phyloP scores from a whole-genome alignment of 2,888 invertebrate species.

The Clostera curtula region DNA sequence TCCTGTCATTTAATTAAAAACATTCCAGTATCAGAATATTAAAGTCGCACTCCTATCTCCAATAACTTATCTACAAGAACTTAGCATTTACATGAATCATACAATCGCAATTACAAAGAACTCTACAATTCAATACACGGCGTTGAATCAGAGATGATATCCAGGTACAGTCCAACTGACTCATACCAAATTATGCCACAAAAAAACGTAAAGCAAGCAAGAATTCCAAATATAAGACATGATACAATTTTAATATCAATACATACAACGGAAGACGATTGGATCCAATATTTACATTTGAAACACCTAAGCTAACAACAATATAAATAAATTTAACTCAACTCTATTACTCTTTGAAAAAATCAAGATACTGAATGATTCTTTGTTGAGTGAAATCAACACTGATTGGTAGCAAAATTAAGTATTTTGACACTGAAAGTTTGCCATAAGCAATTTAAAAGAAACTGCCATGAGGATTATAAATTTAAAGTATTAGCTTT shows the following conservation, averaged over 20 bases:
- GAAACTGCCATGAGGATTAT: too few relatives aligned
- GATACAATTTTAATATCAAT: background rate
- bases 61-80: constrained; percentile 10
- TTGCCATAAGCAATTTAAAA: too few relatives aligned
- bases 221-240: background rate
- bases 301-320: background rate
- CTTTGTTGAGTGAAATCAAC: too few relatives aligned
- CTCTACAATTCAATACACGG: constrained; percentile 4
- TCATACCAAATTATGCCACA: constrained; percentile 24
- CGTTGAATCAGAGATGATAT: constrained; percentile 19
- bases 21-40: background rate
- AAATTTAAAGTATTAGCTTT: constrained; percentile 11
- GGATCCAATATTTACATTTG: background rate
- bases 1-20: too few relatives aligned
- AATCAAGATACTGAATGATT: too few relatives aligned
- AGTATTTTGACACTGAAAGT: too few relatives aligned
- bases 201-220: constrained; percentile 7
- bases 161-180: constrained; percentile 15
- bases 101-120: constrained; percentile 11
- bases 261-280: background rate
- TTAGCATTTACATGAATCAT: constrained; percentile 23
- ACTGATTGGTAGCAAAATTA: too few relatives aligned
- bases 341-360: background rate
- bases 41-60: background rate
- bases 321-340: background rate